Base-by-base conservation (phyloP, 64 coral and sea anemone species). In the Actinia tenebrosa region DNA sequence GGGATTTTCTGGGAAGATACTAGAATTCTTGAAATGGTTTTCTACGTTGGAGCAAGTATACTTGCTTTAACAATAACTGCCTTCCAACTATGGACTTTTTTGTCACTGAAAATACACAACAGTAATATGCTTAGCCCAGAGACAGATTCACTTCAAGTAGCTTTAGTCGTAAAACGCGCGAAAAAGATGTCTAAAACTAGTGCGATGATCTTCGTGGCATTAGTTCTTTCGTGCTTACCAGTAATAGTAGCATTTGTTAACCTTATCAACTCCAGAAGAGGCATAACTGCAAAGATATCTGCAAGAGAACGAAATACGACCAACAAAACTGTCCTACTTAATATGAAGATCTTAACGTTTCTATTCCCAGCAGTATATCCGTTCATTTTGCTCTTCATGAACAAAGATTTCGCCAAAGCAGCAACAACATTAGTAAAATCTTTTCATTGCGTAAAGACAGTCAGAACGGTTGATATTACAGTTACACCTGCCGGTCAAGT, bases 361-460 rank as follows among this genome's bases (percentile, higher is more conserved):
- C 25, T 75, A 13, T 75, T 75, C 69, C 69, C 69, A 75, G 69
- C 69, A 14, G 10, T 30, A 72, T 72, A 75, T 75, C 69, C 69
- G n/a, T 42, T 75, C 42, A 75, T 75, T 75, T 75, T 75, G 27
- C 13, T 42, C n/a, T 75, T 75, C 69, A 75, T 75, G 69, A 75
- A 43, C 69, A 75, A 42, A 42, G 42, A 30, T 3, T 25, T 75
- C 10, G 69, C 69, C n/a, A 75, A 75, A 75, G 69, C 23, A 15
- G 26, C 25, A 30, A 2, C 10, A 30, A 15, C 23, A 27, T 37
- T 75, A 14, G 23, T 42, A 15, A 75, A 75, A 75, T 9, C 5
- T 1, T 13, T 75, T 30, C n/a, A 4, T 23, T 66, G 63, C n/a
- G 1, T 14, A 66, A 66, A 20, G n/a, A 66, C 6, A 66, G n/a